Evolutionary conservation across 2,888 invertebrate genomes (phyloP).

Genomic region (Agrochola circellaris): DNA sequence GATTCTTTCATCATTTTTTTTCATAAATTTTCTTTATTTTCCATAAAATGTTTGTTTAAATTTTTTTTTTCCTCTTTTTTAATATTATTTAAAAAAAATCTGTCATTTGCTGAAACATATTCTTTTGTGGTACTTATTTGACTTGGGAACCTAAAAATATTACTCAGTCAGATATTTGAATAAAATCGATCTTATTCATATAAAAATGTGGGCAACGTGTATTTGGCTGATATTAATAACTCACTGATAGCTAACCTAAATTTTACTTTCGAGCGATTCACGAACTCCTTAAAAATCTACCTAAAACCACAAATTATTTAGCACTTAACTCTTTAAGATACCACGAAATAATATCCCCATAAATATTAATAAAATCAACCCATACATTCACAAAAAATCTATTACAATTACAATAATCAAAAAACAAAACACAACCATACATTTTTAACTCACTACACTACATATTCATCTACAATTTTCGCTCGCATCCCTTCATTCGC

Average conservation of each 20-base stretch:
- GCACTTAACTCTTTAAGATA: background rate
- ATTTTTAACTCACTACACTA: background rate
- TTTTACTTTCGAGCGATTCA: background rate
- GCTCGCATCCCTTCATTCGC: conserved; percentile 6
- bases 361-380: background rate
- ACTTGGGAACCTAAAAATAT: background rate
- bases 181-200: background rate
- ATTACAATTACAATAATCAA: no score
- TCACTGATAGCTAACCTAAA: background rate
- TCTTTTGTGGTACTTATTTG: background rate
- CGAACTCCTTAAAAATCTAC: background rate
- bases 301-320: background rate
- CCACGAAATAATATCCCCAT: background rate
- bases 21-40: no score
- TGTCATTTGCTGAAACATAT: no score
- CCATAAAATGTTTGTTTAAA: no score
- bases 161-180: background rate
- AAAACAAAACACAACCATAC: background rate
- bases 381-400: background rate
- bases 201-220: background rate
- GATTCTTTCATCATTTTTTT: no score
- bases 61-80: no score
- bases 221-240: no score
- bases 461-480: background rate
- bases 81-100: no score